These are phyloP conservation scores for Agapornis roseicollis DNA, from an alignment of 2,113 vertebrate genomes.

Conservation along the genomic window DNA sequence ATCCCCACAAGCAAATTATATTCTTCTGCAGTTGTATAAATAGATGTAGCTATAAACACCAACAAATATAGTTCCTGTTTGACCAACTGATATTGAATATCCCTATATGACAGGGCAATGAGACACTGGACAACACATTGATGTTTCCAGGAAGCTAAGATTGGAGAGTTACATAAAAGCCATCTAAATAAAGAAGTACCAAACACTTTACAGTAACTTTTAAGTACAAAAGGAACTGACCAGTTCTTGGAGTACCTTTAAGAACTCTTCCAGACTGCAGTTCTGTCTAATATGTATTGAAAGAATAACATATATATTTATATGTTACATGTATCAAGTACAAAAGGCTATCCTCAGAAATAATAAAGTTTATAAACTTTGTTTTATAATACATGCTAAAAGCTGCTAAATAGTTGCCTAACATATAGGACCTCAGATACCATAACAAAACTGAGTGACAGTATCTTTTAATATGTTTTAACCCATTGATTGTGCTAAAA, in stretches of 20 bases:
- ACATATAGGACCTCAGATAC: neutral
- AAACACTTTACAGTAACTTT: neutral
- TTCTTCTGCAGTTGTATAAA: conserved; percentile 52
- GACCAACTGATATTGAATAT: neutral
- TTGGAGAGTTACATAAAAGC: neutral
- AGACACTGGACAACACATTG: neutral
- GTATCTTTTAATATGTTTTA: neutral
- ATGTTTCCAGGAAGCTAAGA: neutral
- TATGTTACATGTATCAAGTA: neutral
- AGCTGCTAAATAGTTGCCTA: neutral
- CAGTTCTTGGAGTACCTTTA: neutral
- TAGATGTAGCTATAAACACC: conserved; percentile 35
- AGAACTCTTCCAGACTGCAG: neutral
- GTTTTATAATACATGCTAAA: neutral
- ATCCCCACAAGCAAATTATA: conserved; percentile 48
- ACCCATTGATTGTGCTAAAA: neutral
- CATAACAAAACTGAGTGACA: neutral
- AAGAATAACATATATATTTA: fast-evolving
- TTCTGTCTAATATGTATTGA: neutral
- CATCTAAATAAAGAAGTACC: neutral
- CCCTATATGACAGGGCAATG: neutral
- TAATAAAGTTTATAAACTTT: neutral
- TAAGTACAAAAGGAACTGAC: neutral
- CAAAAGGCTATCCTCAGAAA: neutral
- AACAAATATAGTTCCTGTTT: neutral